Base-by-base conservation (phyloP, 2,113 vertebrate genomes). In the Lichenostomus cassidix region DNA sequence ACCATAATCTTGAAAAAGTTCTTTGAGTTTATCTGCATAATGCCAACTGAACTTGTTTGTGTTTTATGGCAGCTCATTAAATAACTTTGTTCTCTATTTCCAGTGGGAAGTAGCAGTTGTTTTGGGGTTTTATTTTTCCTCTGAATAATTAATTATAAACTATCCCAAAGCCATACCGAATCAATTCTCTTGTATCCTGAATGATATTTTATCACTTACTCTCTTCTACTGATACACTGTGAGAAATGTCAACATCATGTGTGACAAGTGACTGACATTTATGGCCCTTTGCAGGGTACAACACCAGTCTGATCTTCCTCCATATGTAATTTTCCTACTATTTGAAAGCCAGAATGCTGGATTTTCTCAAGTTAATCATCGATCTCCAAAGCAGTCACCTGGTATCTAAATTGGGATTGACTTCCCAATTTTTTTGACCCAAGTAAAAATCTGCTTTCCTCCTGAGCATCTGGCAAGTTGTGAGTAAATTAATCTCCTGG, bases 21-120 rank as follows among this genome's bases (percentile, higher is more conserved):
- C 73, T 94, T 65, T 64, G 42, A 78, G 37, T 58, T 78, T 88
- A 89, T 90, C 89, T 84, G 60, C 64, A 88, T 76, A 79, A 80
- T 69, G 47, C 50, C 64, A 82, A 3, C 46, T 60, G 55, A 91
- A 77, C 28, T 87, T 77, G 58, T 24, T 86, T 89, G 24, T 44
- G 58, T 15, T 78, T 90, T 53, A 55, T 70, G n/a, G 80, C 55
- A 44, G 44, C 83, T 96, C 83, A 75, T 93, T 96, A 95, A 75
- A 67, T 49, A 85, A 83, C 63, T 93, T 87, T 90, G 35, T 80
- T 89, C 71, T 90, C 12, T 20, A 35, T 63, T 79, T 90, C 60
- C 59, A 69, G 6, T 41, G 68, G 56, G 65, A 91, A 69, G 7
- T 12, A 73, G 33, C 19, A 55, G 21, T 55, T 84, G 28, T 71